Percentiles rank a stretch among this genome's conserved stretches.
phyloP scores from a whole-genome alignment of 2,888 invertebrate genomes.

The Orchesellides sinensis region DNA sequence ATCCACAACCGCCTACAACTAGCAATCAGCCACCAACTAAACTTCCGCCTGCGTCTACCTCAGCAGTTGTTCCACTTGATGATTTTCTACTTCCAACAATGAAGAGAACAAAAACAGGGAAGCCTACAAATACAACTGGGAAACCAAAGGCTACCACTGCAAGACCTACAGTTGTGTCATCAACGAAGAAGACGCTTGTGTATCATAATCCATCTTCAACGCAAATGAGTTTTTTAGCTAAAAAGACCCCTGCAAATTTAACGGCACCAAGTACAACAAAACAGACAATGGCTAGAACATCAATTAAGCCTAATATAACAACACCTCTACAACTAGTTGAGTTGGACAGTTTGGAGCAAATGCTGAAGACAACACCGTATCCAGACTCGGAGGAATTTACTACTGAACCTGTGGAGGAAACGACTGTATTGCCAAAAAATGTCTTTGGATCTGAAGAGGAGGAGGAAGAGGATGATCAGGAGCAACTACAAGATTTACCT shows the following conservation, averaged over 20 bases:
- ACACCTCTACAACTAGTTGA: not conserved
- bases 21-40: not conserved
- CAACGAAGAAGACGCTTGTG: slow-evolving; percentile 16
- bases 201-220: slow-evolving; percentile 2
- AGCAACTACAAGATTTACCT: slow-evolving; percentile 4
- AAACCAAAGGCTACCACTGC: not conserved
- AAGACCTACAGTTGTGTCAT: not conserved
- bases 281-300: not conserved
- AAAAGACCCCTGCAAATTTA: not conserved
- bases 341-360: slow-evolving; percentile 23
- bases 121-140: too few relatives aligned
- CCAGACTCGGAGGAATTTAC: slow-evolving; percentile 27
- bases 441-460: not conserved
- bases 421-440: not conserved
- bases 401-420: not conserved
- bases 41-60: too few relatives aligned
- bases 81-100: too few relatives aligned
- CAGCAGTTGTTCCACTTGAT: not conserved
- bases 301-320: not conserved
- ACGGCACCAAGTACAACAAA: not conserved
- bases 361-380: slow-evolving; percentile 19
- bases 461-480: not conserved
- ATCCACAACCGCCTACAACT: too few relatives aligned
- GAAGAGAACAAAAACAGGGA: too few relatives aligned
- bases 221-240: not conserved